Base-by-base conservation (phyloP, 2,888 invertebrate genomes). In the Drosophila acutilabella region DNA sequence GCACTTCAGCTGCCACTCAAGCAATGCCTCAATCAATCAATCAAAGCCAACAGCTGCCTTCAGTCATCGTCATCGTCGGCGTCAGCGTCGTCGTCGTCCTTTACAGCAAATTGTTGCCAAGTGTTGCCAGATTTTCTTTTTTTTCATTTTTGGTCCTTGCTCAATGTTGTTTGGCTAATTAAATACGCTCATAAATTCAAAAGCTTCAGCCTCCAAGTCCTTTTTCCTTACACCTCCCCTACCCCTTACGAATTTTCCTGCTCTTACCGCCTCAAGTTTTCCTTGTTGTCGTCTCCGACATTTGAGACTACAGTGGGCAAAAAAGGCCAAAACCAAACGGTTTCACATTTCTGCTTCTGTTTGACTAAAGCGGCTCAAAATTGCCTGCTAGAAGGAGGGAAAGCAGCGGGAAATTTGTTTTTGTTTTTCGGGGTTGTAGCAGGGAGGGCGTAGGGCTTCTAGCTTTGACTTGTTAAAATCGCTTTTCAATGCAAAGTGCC, bases 111-210 rank as follows among this genome's bases (percentile, higher is more conserved):
- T 64, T 68, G 69, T 73, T 69, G 70, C 65, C 74, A 76, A 77
- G 64, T 62, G 68, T 64, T 72, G 72, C 47, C 67, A 47, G 40
- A 45, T 45, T 64, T 64, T 59, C 42, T 13, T 13, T 13, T 36
- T 13, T 36, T 13, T 33, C 3, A 2, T 13, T 36, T 36, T 36
- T 36, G 13, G 36, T 11, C 36, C 67, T 36, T 38, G 26, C 41
- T 33, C 52, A 51, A 36, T 48, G 51, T 62, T 74, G 70, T 67
- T 56, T 69, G 88, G 77, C 81, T 83, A 88, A 82, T 82, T 82
- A 88, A 88, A 82, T 85, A 81, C 79, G 80, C 85, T 85, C 82
- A 88, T 88, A 82, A 84, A 82, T 88, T 79, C 85, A 88, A 88
- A 81, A 85, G 79, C 61, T 64, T 41, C 40, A 54, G 50, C 64